These are phyloP conservation scores for Bombylius major DNA, from an alignment of 2,888 invertebrate genomes.

Conservation along the genomic window DNA sequence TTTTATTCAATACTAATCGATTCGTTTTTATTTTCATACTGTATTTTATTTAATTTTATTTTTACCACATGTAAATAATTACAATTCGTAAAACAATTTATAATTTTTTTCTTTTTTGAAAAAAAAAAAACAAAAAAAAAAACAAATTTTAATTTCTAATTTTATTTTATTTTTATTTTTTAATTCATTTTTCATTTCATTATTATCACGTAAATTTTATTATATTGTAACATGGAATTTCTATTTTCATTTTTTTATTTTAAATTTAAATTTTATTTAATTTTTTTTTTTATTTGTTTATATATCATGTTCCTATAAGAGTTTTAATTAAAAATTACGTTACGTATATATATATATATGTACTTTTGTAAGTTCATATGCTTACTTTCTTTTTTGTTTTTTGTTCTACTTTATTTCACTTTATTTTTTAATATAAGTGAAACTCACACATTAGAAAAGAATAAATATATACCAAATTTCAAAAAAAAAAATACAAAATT, in stretches of 20 bases:
- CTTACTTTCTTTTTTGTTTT: too few species aligned
- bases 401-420: neutral
- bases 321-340: too few species aligned
- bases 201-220: constrained; percentile 12
- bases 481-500: neutral
- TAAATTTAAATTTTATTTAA: too few species aligned
- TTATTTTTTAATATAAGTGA: neutral
- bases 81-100: neutral
- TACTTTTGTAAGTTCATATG: too few species aligned
- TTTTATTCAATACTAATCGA: constrained; percentile 26
- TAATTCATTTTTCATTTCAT: constrained; percentile 10
- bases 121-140: too few species aligned
- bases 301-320: too few species aligned
- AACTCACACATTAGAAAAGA: neutral
- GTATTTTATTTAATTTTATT: constrained; percentile 4
- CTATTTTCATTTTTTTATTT: neutral
- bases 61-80: constrained; percentile 6
- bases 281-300: too few species aligned
- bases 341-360: too few species aligned
- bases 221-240: neutral
- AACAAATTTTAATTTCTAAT: neutral
- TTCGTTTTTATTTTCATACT: constrained; percentile 20
- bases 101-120: too few species aligned
- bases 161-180: constrained; percentile 9
- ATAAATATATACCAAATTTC: neutral